A percentile compares a stretch with the other conserved stretches of the same genome.
Evolutionary conservation across 2,797 vertebrate genomes (phyloP).

Genomic region (Okamejei kenojei): DNA sequence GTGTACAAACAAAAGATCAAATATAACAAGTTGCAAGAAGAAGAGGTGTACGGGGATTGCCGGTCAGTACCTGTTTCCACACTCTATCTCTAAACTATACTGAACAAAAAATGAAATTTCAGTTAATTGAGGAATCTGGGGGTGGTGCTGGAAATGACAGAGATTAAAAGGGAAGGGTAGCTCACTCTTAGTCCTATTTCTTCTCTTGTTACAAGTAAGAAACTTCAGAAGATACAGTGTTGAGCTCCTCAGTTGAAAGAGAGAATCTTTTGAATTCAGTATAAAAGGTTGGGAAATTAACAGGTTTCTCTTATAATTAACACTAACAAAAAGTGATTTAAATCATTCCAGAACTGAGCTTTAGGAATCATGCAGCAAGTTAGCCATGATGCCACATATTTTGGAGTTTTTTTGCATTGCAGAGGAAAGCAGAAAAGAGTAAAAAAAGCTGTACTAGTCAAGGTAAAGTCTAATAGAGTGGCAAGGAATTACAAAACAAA

Average conservation of each 20-base stretch:
- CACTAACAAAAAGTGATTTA: background rate
- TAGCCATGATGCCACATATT: background rate
- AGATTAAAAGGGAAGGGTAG: too few relatives aligned
- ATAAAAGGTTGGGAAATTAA: background rate
- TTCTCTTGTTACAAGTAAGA: background rate
- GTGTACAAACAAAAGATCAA: too few relatives aligned
- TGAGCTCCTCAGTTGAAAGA: background rate
- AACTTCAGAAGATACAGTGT: background rate
- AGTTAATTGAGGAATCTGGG: too few relatives aligned
- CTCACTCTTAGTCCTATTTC: too few relatives aligned
- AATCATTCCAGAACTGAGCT: background rate
- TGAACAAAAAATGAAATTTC: too few relatives aligned
- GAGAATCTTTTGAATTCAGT: background rate
- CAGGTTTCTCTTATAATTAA: background rate
- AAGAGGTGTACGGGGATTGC: too few relatives aligned
- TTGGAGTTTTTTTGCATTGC: background rate
- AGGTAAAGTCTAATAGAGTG: background rate
- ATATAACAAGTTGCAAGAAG: too few relatives aligned
- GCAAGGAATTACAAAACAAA: too few relatives aligned
- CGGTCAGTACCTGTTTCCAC: too few relatives aligned
- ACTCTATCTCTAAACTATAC: too few relatives aligned
- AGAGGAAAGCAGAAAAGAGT: background rate
- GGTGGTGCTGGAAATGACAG: too few relatives aligned
- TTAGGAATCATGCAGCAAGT: background rate
- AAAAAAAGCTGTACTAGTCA: background rate